Conservation (phyloP, 2,888 invertebrate species). For the Acrocyrtus sp. region DNA sequence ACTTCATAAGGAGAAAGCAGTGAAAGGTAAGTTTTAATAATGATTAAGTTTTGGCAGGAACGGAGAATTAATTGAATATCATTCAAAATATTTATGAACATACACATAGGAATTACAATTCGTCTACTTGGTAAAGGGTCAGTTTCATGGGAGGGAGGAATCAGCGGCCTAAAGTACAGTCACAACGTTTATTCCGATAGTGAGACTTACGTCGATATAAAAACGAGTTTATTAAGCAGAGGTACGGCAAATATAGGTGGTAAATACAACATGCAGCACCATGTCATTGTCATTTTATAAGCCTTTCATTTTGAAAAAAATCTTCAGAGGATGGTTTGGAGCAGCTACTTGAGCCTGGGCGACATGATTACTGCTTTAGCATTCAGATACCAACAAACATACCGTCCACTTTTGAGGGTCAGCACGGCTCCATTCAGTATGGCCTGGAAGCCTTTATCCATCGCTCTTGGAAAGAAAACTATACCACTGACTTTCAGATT, state of each 20-base stretch:
- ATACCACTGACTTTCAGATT: constrained; percentile 62
- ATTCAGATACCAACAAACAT: constrained; percentile 37
- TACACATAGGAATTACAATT: constrained; percentile 36
- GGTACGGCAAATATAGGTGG: constrained; percentile 7
- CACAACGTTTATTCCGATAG: constrained; percentile 37
- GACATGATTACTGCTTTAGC: constrained; percentile 43
- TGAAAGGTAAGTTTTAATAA: constrained; percentile 29
- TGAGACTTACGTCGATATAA: constrained; percentile 30
- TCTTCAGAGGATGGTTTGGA: constrained; percentile 51
- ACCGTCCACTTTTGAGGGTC: constrained; percentile 46
- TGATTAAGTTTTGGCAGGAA: not conserved
- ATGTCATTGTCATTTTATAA: not conserved
- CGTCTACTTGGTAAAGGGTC: constrained; percentile 41
- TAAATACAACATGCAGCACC: not conserved
- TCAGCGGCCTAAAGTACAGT: constrained; percentile 41
- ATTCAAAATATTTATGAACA: not conserved
- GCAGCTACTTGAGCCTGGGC: constrained; percentile 38
- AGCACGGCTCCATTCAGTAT: constrained; percentile 62
- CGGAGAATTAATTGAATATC: not conserved
- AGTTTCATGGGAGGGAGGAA: constrained; percentile 49
- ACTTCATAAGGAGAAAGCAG: constrained; percentile 44
- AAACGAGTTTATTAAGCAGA: constrained; percentile 24
- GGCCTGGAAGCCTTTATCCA: constrained; percentile 64
- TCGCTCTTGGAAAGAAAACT: constrained; percentile 61
- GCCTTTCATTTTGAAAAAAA: too few species aligned